Evolutionary conservation across 2,888 invertebrate genomes (phyloP).

Genomic region (Sarcophaga rosellei): DNA sequence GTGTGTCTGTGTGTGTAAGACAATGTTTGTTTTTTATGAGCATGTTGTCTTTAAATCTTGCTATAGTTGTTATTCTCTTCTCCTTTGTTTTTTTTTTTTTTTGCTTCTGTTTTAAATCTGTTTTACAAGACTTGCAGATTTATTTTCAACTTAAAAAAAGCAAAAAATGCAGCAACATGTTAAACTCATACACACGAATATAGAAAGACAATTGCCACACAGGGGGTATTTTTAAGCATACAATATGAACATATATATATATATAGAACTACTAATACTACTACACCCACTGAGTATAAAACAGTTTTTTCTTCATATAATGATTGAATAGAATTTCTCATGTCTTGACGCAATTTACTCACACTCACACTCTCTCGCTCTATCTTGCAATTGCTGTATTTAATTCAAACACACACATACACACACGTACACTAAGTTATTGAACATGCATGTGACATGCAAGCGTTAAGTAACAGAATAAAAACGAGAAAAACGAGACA

Average conservation of each 20-base stretch:
- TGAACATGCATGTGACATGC: neutral
- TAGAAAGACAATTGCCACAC: no score
- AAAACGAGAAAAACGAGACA: neutral
- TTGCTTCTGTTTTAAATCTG: neutral
- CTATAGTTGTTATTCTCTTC: neutral
- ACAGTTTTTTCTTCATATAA: neutral
- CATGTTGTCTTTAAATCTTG: neutral
- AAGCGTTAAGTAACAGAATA: neutral
- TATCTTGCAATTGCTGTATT: neutral
- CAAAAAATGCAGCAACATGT: neutral
- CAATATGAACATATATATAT: no score
- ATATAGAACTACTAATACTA: no score
- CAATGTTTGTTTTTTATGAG: neutral
- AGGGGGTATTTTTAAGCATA: neutral
- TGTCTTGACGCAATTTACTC: neutral
- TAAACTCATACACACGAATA: neutral
- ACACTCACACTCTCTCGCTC: neutral
- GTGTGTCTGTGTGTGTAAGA: neutral
- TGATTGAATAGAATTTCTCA: neutral
- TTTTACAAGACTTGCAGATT: neutral
- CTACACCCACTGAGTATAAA: no score
- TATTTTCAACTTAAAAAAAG: neutral
- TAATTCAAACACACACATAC: no score
- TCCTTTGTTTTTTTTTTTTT: neutral
- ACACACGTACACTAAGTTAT: no score